Percentiles rank a stretch among this genome's conserved stretches.
Conservation (phyloP, 2,113 vertebrate species). For the rat (Rattus norvegicus) region DNA sequence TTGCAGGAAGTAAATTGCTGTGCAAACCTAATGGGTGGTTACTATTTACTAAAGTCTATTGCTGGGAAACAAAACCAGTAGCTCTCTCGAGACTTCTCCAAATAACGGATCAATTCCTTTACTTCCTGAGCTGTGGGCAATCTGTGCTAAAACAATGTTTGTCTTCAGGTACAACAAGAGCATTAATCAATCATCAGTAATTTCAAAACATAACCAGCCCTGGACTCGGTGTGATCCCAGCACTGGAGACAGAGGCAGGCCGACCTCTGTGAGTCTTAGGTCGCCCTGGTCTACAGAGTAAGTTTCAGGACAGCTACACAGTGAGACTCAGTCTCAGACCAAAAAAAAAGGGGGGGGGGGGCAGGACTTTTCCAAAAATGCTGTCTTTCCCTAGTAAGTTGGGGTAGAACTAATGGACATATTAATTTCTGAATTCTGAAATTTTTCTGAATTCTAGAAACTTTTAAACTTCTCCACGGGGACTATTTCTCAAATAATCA, state of each 20-base stretch:
- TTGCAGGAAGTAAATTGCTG: not conserved
- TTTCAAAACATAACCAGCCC: conserved; percentile 17
- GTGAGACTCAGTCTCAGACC: not conserved
- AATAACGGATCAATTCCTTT: not conserved
- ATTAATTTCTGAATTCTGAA: not conserved
- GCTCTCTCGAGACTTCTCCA: not conserved
- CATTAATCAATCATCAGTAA: conserved; percentile 13
- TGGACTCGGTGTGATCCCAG: not conserved
- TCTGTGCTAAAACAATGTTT: conserved; percentile 31
- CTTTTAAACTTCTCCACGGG: not conserved
- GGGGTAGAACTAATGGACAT: not conserved
- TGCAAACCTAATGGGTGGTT: not conserved
- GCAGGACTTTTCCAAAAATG: not conserved
- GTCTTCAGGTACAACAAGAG: conserved; percentile 4
- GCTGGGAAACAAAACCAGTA: not conserved
- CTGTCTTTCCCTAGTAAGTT: not conserved
- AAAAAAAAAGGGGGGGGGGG: not conserved
- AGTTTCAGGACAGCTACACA: not conserved
- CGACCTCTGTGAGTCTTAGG: not conserved
- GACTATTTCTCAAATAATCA: conserved; percentile 47
- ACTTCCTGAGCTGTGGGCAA: not conserved
- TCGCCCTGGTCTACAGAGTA: not conserved
- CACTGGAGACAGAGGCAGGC: not conserved
- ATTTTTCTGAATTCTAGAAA: not conserved
- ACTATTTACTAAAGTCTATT: conserved; percentile 7